Conservation (phyloP, 2,113 vertebrate genomes). For the Pimephales promelas region DNA sequence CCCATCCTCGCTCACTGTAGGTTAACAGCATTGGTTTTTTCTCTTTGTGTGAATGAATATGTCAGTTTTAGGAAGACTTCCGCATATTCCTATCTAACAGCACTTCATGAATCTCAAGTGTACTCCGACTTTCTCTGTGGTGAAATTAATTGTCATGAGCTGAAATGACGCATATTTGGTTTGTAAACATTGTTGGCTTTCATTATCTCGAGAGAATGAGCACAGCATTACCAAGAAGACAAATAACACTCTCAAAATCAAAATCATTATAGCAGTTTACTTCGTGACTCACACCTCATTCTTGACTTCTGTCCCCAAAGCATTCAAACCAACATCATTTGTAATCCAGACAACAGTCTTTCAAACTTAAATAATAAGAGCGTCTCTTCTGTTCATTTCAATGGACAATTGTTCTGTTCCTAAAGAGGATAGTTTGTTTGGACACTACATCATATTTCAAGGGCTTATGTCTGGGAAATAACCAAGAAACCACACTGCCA, state of each 20-base stretch:
- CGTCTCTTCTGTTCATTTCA: background rate
- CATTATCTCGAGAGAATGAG: constrained; percentile 34
- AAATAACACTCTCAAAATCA: constrained; percentile 41
- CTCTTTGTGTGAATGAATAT: constrained; percentile 64
- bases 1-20: constrained; percentile 60
- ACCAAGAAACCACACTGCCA: too few species aligned
- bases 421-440: too few species aligned
- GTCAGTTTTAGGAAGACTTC: constrained; percentile 51
- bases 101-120: constrained; percentile 17
- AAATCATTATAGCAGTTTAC: constrained; percentile 36
- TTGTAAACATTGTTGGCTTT: constrained; percentile 48
- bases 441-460: too few species aligned
- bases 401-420: too few species aligned
- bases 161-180: constrained; percentile 49
- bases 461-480: too few species aligned
- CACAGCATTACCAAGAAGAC: constrained; percentile 39
- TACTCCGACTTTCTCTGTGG: constrained; percentile 24
- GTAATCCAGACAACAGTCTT: background rate
- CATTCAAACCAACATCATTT: constrained; percentile 11
- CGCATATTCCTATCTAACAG: background rate
- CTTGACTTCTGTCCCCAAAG: constrained; percentile 5
- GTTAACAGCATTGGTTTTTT: constrained; percentile 53
- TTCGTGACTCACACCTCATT: constrained; percentile 16
- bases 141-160: constrained; percentile 49
- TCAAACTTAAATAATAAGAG: constrained; percentile 5